These are phyloP conservation scores for Aphidius gifuensis DNA, from an alignment of 1,140 invertebrate genomes.

Conservation along the genomic window DNA sequence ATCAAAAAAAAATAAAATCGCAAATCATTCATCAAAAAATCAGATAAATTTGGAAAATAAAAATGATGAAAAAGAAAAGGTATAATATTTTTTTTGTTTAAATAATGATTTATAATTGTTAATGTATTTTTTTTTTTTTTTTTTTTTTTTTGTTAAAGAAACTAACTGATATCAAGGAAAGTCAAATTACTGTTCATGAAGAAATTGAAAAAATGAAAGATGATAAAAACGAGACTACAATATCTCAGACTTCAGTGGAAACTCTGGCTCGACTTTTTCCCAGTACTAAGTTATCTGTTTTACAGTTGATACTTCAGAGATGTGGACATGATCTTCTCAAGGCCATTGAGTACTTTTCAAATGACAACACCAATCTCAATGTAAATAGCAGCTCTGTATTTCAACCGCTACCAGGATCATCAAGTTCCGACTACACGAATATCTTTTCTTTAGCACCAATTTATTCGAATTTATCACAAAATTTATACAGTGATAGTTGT, in stretches of 20 bases:
- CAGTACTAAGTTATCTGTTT: slow-evolving; percentile 77
- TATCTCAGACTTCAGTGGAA: slow-evolving; percentile 70
- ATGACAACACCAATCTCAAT: slow-evolving; percentile 35
- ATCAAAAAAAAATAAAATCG: too few species aligned
- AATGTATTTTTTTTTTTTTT: too few species aligned
- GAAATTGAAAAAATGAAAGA: slow-evolving; percentile 5
- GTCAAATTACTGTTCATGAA: slow-evolving; percentile 1
- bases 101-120: neutral
- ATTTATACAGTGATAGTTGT: slow-evolving; percentile 41
- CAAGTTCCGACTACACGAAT: slow-evolving; percentile 17
- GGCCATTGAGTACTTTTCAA: slow-evolving; percentile 67
- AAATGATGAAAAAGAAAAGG: too few species aligned
- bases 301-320: slow-evolving; percentile 81
- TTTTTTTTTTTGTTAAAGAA: neutral
- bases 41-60: too few species aligned
- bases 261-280: slow-evolving; percentile 85
- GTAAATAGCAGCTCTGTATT: slow-evolving; percentile 32
- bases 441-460: slow-evolving; percentile 29
- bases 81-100: neutral
- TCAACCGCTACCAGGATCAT: slow-evolving; percentile 29
- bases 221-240: slow-evolving; percentile 26
- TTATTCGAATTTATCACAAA: slow-evolving; percentile 36
- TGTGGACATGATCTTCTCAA: slow-evolving; percentile 84
- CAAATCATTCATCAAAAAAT: neutral
- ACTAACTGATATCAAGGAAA: neutral